Base-by-base conservation (phyloP, 2,113 vertebrate genomes). In the Gavia stellata region DNA sequence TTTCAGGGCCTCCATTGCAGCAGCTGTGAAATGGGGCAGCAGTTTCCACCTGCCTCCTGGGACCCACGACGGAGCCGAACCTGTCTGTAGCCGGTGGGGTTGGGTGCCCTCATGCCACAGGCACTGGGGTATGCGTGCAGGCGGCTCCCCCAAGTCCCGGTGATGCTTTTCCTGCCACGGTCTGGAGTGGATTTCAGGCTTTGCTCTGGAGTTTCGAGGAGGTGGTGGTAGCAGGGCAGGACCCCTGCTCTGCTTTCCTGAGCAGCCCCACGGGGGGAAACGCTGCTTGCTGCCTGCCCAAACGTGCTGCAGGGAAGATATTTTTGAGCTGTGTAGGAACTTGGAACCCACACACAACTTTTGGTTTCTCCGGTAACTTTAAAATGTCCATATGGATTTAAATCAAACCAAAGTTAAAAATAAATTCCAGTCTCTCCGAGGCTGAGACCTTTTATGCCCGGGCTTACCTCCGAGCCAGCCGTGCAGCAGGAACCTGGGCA, bases 321-420 rank as follows among this genome's bases (percentile, higher is more conserved):
- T 97, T 97, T 97, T 96, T 97, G 94, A 97, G 87, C 96, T 84
- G 62, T 96, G 97, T 97, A 96, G 96, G 95, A 96, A 97, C 95
- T 96, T 88, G 92, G 92, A 97, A 85, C 96, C 96, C 96, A 94
- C 96, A 96, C 90, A 89, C 88, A 97, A 97, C 95, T 97, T 96
- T 97, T 81, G 87, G 83, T 97, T 96, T 97, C 97, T 97, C 92
- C 29, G 15, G 96, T 95, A 96, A 95, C 96, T 97, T 97, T 95
- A 95, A 93, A 67, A 56, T 90, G 90, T 70, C 96, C 94, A 95
- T 96, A 93, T 95, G 96, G 97, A 77, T 96, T 96, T 93, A 92
- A 95, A 95, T 88, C 87, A 91, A 96, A 83, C 88, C 12, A 0
- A 65, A 58, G 88, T 88, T 95, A 97, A 96, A 97, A 97, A 97